Percentiles rank a stretch among this genome's conserved stretches.
Evolutionary conservation across 2,888 invertebrate genomes (phyloP).

Genomic region (Crematogaster levior): DNA sequence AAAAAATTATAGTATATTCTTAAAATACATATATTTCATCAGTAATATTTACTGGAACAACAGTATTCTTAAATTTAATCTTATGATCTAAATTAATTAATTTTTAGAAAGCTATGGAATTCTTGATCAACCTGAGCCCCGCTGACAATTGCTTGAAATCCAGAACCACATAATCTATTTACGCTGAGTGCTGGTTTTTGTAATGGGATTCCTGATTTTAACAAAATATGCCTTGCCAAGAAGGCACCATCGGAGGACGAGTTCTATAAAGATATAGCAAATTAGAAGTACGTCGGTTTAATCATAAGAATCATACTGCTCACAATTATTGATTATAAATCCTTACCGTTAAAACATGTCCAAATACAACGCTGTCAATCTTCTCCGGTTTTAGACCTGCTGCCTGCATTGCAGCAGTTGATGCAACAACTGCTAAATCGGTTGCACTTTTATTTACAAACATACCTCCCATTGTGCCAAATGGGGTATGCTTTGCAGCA

Average conservation of each 20-base stretch:
- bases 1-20: background rate
- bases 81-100: slow-evolving; percentile 14
- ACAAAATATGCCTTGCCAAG: slow-evolving; percentile 94
- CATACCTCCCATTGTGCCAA: slow-evolving; percentile 97
- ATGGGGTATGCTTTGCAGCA: slow-evolving; percentile 98
- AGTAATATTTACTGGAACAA: background rate
- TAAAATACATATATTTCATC: background rate
- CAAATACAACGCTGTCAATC: slow-evolving; percentile 96
- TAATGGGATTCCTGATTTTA: slow-evolving; percentile 94
- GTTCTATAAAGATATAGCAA: slow-evolving; percentile 36
- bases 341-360: slow-evolving; percentile 94
- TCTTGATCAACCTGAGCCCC: slow-evolving; percentile 91
- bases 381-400: slow-evolving; percentile 94
- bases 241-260: slow-evolving; percentile 92
- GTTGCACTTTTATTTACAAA: slow-evolving; percentile 91
- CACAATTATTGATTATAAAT: background rate
- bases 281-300: background rate
- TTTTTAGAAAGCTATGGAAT: background rate
- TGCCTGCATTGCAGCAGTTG: slow-evolving; percentile 92
- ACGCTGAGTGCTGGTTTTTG: slow-evolving; percentile 94
- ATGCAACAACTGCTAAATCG: slow-evolving; percentile 93
- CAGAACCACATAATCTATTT: slow-evolving; percentile 98
- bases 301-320: background rate
- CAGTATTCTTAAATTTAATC: background rate
- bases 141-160: slow-evolving; percentile 97